phyloP scores from a whole-genome alignment of 2,888 invertebrate genomes.

The Schizotus pectinicornis region DNA sequence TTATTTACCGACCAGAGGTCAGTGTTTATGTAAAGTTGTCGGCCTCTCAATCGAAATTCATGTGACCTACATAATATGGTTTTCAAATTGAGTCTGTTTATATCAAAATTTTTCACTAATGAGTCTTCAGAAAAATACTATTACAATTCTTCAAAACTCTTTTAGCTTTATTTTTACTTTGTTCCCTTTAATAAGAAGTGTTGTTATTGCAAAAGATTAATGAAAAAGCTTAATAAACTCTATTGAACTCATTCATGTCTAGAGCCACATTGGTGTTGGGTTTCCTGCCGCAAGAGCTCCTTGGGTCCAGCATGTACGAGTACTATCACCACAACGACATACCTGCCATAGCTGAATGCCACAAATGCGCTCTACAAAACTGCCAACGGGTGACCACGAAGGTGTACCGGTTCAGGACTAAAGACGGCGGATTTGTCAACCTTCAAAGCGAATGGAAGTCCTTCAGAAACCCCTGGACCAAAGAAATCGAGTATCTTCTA shows the following conservation, averaged over 20 bases:
- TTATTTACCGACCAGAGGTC: conserved; percentile 91
- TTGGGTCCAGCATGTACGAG: conserved; percentile 93
- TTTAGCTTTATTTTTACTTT: too few species aligned
- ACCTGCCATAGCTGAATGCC: conserved; percentile 78
- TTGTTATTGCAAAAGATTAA: too few species aligned
- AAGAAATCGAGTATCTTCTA: conserved; percentile 89
- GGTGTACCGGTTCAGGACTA: conserved; percentile 80
- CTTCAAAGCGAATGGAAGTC: conserved; percentile 87
- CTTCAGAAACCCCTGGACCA: conserved; percentile 95
- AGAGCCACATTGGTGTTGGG: conserved; percentile 89
- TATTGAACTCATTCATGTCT: too few species aligned
- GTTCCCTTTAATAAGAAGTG: too few species aligned
- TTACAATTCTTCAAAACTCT: too few species aligned
- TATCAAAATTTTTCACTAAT: too few species aligned
- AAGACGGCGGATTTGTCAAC: conserved; percentile 75
- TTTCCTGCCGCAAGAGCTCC: conserved; percentile 89
- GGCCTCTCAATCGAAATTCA: too few species aligned
- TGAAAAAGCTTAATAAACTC: too few species aligned
- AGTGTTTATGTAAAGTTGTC: conserved; percentile 16
- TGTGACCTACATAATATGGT: not conserved
- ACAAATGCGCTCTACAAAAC: conserved; percentile 77
- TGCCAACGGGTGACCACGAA: conserved; percentile 70
- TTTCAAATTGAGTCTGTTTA: too few species aligned
- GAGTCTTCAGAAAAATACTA: too few species aligned
- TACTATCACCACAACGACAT: conserved; percentile 87